Evolutionary conservation across 2,888 invertebrate species (phyloP), one percentile per base, ranked within the genome.

Genomic region (Tubiluchus corallicola): DNA sequence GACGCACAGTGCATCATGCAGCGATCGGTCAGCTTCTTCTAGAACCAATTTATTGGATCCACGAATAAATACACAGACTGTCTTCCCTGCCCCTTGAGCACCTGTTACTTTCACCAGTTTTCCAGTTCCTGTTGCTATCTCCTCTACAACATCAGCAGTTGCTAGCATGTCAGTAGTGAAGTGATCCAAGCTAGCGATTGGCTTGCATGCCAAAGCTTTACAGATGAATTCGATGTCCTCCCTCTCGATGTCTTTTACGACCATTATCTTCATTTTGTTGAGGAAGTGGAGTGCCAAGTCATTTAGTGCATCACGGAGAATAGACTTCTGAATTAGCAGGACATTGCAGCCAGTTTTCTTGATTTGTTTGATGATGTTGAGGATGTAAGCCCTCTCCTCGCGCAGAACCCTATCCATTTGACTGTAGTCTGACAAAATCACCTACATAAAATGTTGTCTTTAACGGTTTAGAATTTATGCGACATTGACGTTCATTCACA

Each of bases 311-410:
- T 98, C 98, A 53, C 94, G 74, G 21, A 80, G 66, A 53, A 81
- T 79, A 13, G 78, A 78, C 57, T 80, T 80, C 61, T 80, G 79
- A 39, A 99, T 88, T 43, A 99, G 73, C 13, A 99, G 73, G 9
- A 99, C 88, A 68, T 87, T 99, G 68, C 98, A 99, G 2, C 96
- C 96, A 47, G 88, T 75, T 61, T 94, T 96, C 67, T 99, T 99
- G 52, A 99, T 87, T 65, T 94, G 88, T 65, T 99, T 99, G 3
- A 94, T 87, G 58, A 98, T 90, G 60, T 99, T 94, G 46, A 99
- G 71, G 55, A 98, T 92, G 65, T 99, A 99, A 44, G 85, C 76
- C 43, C 98, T 77, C 66, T 99, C 98, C 65, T 99, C 98, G 60
- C 90, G 83, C 47, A 99, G 66, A 1, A 98, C 88, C 47, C 98